Evolutionary conservation across 2,888 invertebrate genomes (phyloP).

Genomic region (Agonopterix alstromeriana): DNA sequence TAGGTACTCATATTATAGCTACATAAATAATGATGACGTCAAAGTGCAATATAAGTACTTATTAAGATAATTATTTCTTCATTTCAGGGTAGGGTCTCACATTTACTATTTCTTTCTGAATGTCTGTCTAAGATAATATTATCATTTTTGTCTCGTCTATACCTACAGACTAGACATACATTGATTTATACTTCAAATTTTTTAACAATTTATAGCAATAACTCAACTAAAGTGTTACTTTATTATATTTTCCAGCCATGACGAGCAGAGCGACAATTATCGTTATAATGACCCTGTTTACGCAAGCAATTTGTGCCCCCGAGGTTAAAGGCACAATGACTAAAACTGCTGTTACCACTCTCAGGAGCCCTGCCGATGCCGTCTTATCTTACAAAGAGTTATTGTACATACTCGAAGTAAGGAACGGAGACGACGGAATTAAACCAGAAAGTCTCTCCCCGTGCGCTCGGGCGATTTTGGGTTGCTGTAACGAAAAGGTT

Average conservation of each 20-base stretch:
- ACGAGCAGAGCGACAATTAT: slow-evolving; percentile 20
- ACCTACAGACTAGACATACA: no score
- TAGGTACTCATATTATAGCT: no score
- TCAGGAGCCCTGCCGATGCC: slow-evolving; percentile 35
- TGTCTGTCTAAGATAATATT: no score
- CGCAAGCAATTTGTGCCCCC: slow-evolving; percentile 30
- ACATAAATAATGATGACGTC: no score
- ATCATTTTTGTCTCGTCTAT: no score
- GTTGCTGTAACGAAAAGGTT: slow-evolving; percentile 80
- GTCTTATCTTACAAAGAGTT: slow-evolving; percentile 47
- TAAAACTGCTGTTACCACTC: slow-evolving; percentile 37
- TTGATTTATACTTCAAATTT: not conserved
- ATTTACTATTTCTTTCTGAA: no score
- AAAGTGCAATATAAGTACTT: no score
- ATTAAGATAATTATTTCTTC: no score
- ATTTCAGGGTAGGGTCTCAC: no score
- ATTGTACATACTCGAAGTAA: slow-evolving; percentile 37
- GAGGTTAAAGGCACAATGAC: slow-evolving; percentile 17
- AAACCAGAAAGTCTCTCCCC: slow-evolving; percentile 56
- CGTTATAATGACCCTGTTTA: slow-evolving; percentile 21
- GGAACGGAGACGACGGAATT: slow-evolving; percentile 25
- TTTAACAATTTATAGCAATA: not conserved
- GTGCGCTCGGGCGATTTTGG: slow-evolving; percentile 86
- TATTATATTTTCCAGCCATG: slow-evolving; percentile 39
- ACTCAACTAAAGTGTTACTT: no score